These are phyloP conservation scores for Leptinotarsa texana DNA, from an alignment of 1,140 invertebrate species.

Conservation along the genomic window DNA sequence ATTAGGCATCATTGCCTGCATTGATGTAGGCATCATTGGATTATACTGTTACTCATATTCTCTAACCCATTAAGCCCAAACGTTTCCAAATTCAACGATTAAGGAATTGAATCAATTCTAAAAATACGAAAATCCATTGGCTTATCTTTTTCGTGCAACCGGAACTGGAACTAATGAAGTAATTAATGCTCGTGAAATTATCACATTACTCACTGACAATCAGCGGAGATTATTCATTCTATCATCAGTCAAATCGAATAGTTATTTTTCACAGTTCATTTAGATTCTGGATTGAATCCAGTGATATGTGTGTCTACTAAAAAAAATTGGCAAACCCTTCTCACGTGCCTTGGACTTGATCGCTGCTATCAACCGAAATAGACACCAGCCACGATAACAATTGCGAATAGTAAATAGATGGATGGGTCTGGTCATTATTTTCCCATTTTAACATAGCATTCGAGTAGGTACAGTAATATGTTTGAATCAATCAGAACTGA, in stretches of 20 bases:
- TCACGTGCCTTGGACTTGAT: background rate
- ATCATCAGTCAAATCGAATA: background rate
- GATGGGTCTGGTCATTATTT: no score
- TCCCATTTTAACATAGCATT: no score
- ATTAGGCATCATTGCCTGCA: no score
- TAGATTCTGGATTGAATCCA: background rate
- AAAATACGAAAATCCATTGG: no score
- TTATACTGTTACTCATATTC: no score
- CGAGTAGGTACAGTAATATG: no score
- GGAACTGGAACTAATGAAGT: background rate
- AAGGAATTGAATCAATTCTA: no score
- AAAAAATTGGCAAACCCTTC: constrained; percentile 7
- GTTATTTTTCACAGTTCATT: background rate
- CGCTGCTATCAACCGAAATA: background rate
- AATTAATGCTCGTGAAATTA: background rate
- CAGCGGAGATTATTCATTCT: background rate
- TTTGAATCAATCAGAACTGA: no score
- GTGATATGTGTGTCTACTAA: background rate
- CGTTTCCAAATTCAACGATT: no score
- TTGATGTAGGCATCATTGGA: no score
- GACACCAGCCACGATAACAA: background rate
- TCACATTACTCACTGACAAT: constrained; percentile 5
- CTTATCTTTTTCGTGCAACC: no score
- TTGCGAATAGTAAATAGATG: background rate
- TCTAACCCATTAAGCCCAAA: no score